Evolutionary conservation across 2,888 invertebrate species (phyloP).

Genomic region (Dasysyrphus tricinctus): DNA sequence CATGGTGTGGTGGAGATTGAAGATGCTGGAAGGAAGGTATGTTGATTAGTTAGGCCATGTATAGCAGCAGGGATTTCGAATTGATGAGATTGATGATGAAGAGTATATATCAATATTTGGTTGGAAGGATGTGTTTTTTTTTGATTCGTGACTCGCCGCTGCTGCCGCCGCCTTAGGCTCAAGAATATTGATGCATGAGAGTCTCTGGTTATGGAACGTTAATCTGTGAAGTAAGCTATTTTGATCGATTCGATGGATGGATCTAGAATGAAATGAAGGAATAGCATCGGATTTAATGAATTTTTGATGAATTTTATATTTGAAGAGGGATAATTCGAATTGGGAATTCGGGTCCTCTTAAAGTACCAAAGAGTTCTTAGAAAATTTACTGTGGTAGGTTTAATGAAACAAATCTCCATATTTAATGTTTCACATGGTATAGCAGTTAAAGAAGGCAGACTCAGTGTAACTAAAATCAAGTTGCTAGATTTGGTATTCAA

Average conservation of each 20-base stretch:
- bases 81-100: slow-evolving; percentile 47
- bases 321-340: not conserved
- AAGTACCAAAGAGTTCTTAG: no score
- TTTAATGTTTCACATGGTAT: no score
- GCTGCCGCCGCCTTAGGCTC: not conserved
- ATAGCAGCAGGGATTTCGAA: slow-evolving; percentile 41
- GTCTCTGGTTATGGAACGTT: slow-evolving; percentile 5
- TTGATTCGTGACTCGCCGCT: not conserved
- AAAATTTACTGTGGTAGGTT: no score
- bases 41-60: slow-evolving; percentile 56
- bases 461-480: no score
- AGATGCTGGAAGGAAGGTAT: slow-evolving; percentile 6
- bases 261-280: not conserved
- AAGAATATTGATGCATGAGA: slow-evolving; percentile 25
- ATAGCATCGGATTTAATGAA: not conserved
- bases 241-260: slow-evolving; percentile 21
- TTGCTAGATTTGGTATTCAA: no score
- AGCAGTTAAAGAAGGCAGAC: no score
- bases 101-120: slow-evolving; percentile 25
- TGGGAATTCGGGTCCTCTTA: no score
- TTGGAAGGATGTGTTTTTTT: slow-evolving; percentile 6
- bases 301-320: not conserved
- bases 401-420: no score
- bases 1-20: not conserved
- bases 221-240: slow-evolving; percentile 13